These are phyloP conservation scores for Nymphalis c-album DNA, from an alignment of 2,888 invertebrate genomes.

Conservation along the genomic window DNA sequence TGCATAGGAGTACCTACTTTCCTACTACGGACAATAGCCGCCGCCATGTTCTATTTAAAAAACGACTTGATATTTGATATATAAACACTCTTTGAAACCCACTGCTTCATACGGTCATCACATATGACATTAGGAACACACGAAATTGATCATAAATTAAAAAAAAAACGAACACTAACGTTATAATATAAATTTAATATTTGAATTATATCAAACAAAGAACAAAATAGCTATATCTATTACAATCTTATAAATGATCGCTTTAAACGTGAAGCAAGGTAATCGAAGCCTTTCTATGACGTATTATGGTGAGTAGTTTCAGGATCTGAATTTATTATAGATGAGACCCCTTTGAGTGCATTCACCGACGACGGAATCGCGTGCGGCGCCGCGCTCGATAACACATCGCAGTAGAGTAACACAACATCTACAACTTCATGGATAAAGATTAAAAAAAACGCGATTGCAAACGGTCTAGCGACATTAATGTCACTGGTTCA, in stretches of 20 bases:
- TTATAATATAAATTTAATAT: background rate
- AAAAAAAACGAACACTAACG: background rate
- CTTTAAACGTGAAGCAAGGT: background rate
- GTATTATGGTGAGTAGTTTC: conserved; percentile 8
- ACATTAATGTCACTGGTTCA: too few species aligned
- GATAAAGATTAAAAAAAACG: conserved; percentile 12
- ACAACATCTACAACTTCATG: conserved; percentile 39
- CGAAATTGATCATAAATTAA: background rate
- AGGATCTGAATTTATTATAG: conserved; percentile 32
- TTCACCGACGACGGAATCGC: conserved; percentile 68
- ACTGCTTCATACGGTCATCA: too few species aligned
- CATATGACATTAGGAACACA: too few species aligned
- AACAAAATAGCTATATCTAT: background rate
- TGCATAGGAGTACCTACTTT: too few species aligned
- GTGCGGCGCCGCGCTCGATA: conserved; percentile 71
- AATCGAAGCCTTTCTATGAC: background rate
- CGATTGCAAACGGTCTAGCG: too few species aligned
- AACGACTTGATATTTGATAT: too few species aligned
- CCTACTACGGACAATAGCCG: too few species aligned
- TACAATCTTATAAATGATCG: background rate
- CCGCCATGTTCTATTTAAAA: too few species aligned
- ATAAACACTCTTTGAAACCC: too few species aligned
- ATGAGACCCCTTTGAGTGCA: conserved; percentile 53
- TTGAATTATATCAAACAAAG: background rate
- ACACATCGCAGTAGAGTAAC: conserved; percentile 53